Percentiles rank a stretch among this genome's conserved stretches.
phyloP scores from a whole-genome alignment of 2,888 invertebrate species.

The Drosophila aldrichi region DNA sequence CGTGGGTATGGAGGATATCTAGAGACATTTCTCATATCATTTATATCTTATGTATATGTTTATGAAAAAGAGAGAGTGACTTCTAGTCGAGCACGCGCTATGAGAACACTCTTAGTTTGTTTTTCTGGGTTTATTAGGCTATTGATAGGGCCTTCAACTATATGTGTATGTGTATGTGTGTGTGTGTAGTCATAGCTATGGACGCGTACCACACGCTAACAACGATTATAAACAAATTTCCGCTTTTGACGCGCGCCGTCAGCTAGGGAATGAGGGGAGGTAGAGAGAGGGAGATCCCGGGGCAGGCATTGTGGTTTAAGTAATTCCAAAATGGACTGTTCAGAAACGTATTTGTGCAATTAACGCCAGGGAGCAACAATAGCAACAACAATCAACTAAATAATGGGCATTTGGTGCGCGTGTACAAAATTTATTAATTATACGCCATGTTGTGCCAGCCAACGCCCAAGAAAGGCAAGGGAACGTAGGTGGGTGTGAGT shows the following conservation, averaged over 20 bases:
- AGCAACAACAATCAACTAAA: conserved; percentile 37
- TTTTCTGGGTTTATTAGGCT: conserved; percentile 56
- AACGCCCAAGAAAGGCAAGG: conserved; percentile 44
- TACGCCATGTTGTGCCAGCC: conserved; percentile 73
- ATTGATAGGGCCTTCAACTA: conserved; percentile 53
- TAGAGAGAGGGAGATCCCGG: conserved; percentile 18
- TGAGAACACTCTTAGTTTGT: background rate
- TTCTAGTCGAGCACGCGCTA: background rate
- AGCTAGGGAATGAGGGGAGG: conserved; percentile 1
- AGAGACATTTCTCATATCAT: background rate
- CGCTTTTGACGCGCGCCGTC: conserved; percentile 76
- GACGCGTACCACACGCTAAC: conserved; percentile 64
- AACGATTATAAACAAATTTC: conserved; percentile 81
- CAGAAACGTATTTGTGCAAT: conserved; percentile 79
- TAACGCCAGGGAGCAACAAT: conserved; percentile 59
- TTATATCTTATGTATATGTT: background rate
- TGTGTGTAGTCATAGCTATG: conserved; percentile 7
- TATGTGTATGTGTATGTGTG: background rate
- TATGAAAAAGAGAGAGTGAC: background rate
- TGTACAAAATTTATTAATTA: conserved; percentile 76
- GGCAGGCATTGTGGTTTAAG: conserved; percentile 43
- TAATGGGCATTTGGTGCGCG: conserved; percentile 62
- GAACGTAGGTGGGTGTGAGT: background rate
- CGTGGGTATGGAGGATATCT: too few species aligned
- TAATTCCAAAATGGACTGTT: conserved; percentile 69